phyloP scores from a whole-genome alignment of 2,113 vertebrate species.

The Laterallus jamaicensis region DNA sequence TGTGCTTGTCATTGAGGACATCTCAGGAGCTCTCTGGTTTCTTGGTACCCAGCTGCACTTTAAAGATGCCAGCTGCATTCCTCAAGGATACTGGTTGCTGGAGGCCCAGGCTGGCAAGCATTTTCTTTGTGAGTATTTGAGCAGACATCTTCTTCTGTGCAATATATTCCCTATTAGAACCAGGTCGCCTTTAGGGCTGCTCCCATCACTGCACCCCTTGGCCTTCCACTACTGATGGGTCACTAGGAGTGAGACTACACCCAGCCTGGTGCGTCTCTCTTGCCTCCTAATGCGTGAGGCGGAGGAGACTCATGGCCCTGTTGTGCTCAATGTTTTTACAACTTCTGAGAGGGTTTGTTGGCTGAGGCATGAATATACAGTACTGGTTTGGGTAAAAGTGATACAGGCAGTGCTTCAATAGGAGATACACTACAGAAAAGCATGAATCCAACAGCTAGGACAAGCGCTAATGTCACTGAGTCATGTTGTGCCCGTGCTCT shows the following conservation, averaged over 20 bases:
- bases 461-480: neutral
- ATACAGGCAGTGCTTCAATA: neutral
- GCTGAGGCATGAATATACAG: neutral
- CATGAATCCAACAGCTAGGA: neutral
- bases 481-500: accelerated
- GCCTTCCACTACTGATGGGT: neutral
- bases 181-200: neutral
- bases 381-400: neutral
- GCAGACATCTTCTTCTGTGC: neutral
- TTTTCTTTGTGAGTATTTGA: neutral
- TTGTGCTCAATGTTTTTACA: neutral
- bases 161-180: neutral
- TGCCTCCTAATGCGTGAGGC: neutral
- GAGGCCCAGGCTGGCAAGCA: neutral
- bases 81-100: neutral
- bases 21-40: neutral
- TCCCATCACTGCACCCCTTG: neutral
- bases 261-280: neutral
- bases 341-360: neutral
- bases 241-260: neutral
- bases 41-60: neutral
- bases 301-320: neutral
- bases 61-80: neutral
- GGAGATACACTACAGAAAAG: neutral
- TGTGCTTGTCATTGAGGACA: accelerated